Evolutionary conservation across 2,797 vertebrate species (phyloP), one percentile per base, ranked within the genome.

Genomic region (Anas bernieri): DNA sequence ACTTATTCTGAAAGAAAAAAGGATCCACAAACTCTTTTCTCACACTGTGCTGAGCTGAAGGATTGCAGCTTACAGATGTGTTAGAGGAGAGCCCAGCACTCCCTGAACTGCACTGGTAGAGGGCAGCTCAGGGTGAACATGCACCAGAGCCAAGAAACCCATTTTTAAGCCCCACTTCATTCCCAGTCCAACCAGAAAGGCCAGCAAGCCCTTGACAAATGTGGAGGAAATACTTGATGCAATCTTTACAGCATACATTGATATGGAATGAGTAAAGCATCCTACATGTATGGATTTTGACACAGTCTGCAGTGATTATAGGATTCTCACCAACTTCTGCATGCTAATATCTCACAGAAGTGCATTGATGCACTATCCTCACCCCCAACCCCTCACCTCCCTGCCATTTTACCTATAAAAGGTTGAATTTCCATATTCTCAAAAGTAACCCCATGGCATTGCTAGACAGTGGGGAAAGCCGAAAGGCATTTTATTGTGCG

Each of bases 81-180:
- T 9, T 28, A 12, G 45, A 59, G 56, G 56, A 43, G 64, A 79
- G 39, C 2, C 15, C 23, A 69, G 64, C 21, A 12, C 23, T 66
- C 7, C 1, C 46, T 68, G 43, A 59, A 56, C 2, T 61, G 50
- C 37, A 10, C 18, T 28, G 26, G 7, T 4, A 21, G 91, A 58
- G 2, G 46, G 28, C 5, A n/a, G 61, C 13, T 30, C 37, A 74
- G 69, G 68, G 30, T 54, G 56, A 88, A 26, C 45, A 11, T 37
- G 31, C 35, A 37, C 17, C 30, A 56, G n/a, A 80, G 56, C 48
- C 67, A 67, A 62, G 25, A 73, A 66, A 59, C 26, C 22, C 52
- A 39, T n/a, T 70, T 25, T 79, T 75, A 12, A 4, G 18, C 14
- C 79, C 0, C 0, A 3, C n/a, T n/a, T 50, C 9, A 2, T 12